Base-by-base conservation (phyloP, 1,140 invertebrate genomes). In the Campoletis sonorensis region DNA sequence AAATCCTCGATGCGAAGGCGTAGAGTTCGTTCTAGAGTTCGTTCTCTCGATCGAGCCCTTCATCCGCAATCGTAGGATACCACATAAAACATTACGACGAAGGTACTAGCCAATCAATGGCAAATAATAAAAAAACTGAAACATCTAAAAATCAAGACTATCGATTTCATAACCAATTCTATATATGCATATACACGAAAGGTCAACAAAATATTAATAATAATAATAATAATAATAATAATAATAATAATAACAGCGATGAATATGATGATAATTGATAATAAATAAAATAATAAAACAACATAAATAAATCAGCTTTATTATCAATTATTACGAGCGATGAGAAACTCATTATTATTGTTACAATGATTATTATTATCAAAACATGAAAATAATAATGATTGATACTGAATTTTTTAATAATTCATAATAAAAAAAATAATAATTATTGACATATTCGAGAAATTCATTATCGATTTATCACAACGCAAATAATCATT, bases 1-100 rank as follows among this genome's bases (percentile, higher is more conserved):
- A 94, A 87, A 91, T 94, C 81, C 91, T 93, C 86, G 89, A 93
- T 72, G 88, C 89, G 73, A 92, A 92, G 84, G 87, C 91, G 85
- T 92, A 93, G 84, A 84, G 71, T 78, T 78, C 76, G 76, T 78
- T 78, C 76, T 78, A 78, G 76, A 78, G 76, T 78, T 67, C 30
- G 33, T 67, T 78, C 76, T 78, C 76, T 78, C 58, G 76, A 78
- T 45, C 76, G 76, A 78, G 76, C 76, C 76, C 76, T 78, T 78
- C 76, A 78, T 78, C 76, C 76, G 76, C 76, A 78, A 23, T 78
- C 76, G 76, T 64, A 64, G 76, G 76, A 78, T 67, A 40, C 76
- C n/a, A 45, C 72, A 10, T 10, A 33, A 33, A 70, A 70, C 18
- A 58, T 21, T 18, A 58, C 11, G 40, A 45, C 40, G 54, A 58